Base-by-base conservation (phyloP, 2,888 invertebrate species). In the Frankliniella fusca region DNA sequence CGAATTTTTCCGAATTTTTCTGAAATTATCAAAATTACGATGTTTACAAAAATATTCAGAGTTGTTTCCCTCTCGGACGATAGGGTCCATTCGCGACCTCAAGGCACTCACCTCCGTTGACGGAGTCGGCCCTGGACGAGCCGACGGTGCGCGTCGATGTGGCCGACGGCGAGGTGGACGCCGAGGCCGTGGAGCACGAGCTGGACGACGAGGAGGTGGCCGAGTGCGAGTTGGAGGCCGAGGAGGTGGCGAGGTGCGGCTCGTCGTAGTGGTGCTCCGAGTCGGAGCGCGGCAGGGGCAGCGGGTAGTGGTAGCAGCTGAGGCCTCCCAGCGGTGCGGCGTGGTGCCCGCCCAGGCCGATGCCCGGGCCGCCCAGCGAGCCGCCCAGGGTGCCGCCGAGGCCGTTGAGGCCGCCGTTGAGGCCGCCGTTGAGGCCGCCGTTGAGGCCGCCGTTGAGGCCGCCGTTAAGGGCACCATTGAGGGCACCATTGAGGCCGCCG, bases 261-360 rank as follows among this genome's bases (percentile, higher is more conserved):
- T 96, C 95, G 87, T 96, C 96, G 88, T 96, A 96, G 87, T 96
- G 95, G 87, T 96, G 95, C 87, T 96, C 95, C 83, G 94, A 94
- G 81, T 93, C 91, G 81, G 92, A 92, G 85, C 91, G 89, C 81
- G 91, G 88, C 86, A 89, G 87, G 54, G 90, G 88, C 86, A 93
- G 94, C 23, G 95, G 95, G 88, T 95, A 95, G 88, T 95, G 95
- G 89, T 95, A 95, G 88, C 94, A 93, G 70, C 70, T 76, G 27
- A 76, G 70, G 11, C 27, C 23, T 0, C 23, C 70, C 23, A 27
- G 12, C 70, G 27, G 70, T 27, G n/a, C 23, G 23, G 70, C n/a
- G 61, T 8, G 70, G 20, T 38, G 38, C 38, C 38, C 38, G 38
- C 70, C 70, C 23, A 76, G 27, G 23, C 70, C 70, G 23, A 76